phyloP scores from a whole-genome alignment of 92 coral and sea anemone species.

The Pocillopora grandis region DNA sequence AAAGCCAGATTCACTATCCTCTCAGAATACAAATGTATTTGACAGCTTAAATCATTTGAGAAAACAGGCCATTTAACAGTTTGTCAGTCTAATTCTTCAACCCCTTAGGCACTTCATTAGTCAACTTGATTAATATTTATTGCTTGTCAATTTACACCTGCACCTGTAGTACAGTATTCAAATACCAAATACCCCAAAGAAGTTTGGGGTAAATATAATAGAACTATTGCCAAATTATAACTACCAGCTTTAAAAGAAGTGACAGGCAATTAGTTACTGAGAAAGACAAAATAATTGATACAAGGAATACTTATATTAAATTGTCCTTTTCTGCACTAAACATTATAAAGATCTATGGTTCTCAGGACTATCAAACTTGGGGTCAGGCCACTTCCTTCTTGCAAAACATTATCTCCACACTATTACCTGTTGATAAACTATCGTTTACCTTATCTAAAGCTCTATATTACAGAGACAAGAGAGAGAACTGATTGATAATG shows the following conservation, averaged over 20 bases:
- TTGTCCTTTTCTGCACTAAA: background rate
- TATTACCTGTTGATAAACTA: background rate
- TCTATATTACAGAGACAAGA: conserved; percentile 7
- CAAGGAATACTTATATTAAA: background rate
- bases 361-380: background rate
- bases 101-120: too few relatives aligned
- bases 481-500: conserved; percentile 1
- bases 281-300: background rate
- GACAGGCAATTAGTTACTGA: background rate
- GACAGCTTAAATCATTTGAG: too few relatives aligned
- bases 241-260: background rate
- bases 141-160: too few relatives aligned
- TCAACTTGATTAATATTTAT: too few relatives aligned
- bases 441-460: background rate
- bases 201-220: too few relatives aligned
- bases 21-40: too few relatives aligned
- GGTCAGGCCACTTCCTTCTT: background rate
- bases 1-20: too few relatives aligned
- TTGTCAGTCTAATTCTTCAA: too few relatives aligned
- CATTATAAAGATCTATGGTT: conserved; percentile 1
- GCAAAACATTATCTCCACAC: background rate
- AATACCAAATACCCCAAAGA: background rate
- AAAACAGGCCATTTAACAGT: too few relatives aligned
- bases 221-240: background rate
- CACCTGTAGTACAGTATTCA: too few relatives aligned